Conservation (phyloP, 2,888 invertebrate genomes). For the Aphelenchoides bicaudatus region DNA sequence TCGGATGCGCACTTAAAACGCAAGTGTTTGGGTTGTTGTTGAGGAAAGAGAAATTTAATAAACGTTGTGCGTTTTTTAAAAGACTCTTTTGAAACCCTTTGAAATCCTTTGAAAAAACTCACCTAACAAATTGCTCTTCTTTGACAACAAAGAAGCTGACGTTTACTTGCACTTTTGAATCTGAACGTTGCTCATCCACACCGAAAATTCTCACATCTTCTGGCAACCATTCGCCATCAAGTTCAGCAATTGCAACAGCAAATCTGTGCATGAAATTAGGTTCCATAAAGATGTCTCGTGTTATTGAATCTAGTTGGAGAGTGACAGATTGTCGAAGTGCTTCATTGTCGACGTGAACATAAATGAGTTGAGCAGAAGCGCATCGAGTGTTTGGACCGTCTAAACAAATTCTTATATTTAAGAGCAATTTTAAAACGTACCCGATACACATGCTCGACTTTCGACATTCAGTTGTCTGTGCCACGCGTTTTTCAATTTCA, state of each 20-base stretch:
- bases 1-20: too few species aligned
- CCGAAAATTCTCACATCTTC: constrained; percentile 37
- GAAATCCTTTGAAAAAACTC: constrained; percentile 4
- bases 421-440: constrained; percentile 23
- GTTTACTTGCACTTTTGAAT: constrained; percentile 23
- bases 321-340: constrained; percentile 48
- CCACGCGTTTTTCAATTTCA: constrained; percentile 43
- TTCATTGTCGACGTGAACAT: constrained; percentile 39
- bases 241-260: constrained; percentile 31
- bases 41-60: too few species aligned
- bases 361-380: constrained; percentile 41
- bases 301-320: constrained; percentile 37
- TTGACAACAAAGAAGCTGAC: constrained; percentile 36
- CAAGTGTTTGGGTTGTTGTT: too few species aligned
- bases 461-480: constrained; percentile 45
- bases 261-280: constrained; percentile 47
- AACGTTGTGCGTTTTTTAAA: too few species aligned
- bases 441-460: constrained; percentile 52
- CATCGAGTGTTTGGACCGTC: constrained; percentile 59
- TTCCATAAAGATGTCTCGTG: constrained; percentile 51
- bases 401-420: constrained; percentile 14
- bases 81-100: too few species aligned
- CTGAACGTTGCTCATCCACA: constrained; percentile 19
- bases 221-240: constrained; percentile 29
- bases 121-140: constrained; percentile 34